phyloP scores from a whole-genome alignment of 1,140 invertebrate genomes.

The Drosophila parabipectinata region DNA sequence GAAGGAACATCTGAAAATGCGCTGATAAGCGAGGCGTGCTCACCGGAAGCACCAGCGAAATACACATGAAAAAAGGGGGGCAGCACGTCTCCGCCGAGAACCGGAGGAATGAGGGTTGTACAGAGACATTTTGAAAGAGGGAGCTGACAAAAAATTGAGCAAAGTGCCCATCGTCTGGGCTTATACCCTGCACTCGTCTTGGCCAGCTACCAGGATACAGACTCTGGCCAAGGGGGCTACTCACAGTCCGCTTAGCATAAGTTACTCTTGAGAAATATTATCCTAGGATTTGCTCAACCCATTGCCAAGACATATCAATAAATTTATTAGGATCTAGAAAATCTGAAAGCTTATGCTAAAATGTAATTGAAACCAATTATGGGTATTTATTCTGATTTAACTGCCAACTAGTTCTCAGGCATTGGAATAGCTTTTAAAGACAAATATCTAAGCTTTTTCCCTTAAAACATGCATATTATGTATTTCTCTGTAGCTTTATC shows the following conservation, averaged over 20 bases:
- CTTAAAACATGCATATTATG: too few relatives aligned
- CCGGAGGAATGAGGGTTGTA: conserved; percentile 9
- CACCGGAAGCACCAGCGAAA: conserved; percentile 57
- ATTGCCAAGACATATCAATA: conserved; percentile 13
- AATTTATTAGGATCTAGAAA: not conserved
- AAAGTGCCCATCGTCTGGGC: conserved; percentile 31
- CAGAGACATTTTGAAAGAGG: conserved; percentile 12
- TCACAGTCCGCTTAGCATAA: conserved; percentile 42
- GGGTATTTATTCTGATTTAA: too few relatives aligned
- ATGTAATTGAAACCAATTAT: not conserved
- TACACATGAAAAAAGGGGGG: conserved; percentile 7
- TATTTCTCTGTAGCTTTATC: too few relatives aligned
- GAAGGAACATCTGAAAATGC: conserved; percentile 64
- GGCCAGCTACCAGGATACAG: not conserved
- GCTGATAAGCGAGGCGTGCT: conserved; percentile 75
- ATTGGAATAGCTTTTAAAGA: too few relatives aligned
- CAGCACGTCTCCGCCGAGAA: not conserved
- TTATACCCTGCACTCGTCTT: conserved; percentile 6
- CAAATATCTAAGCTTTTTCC: too few relatives aligned
- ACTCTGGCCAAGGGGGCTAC: conserved; percentile 11
- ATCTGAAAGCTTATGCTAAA: not conserved
- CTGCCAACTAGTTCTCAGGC: too few relatives aligned
- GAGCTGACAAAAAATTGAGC: conserved; percentile 41
- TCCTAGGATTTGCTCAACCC: conserved; percentile 24
- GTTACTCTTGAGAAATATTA: conserved; percentile 43